phyloP scores from a whole-genome alignment of 2,113 vertebrate species.

The Sinosuthora webbiana region DNA sequence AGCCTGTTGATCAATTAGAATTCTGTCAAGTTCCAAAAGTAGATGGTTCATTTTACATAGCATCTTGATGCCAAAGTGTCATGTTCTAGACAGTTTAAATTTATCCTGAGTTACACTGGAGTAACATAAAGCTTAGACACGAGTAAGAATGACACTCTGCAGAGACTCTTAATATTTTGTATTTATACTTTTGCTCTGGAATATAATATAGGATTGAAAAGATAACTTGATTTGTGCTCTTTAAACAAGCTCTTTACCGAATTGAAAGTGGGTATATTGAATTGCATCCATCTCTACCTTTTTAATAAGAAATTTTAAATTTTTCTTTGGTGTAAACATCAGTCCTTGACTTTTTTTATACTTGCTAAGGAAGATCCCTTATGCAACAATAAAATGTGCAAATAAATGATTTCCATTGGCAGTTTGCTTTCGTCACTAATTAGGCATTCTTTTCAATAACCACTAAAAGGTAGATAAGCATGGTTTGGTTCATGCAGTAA shows the following conservation, averaged over 20 bases:
- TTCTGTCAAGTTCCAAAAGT: conserved; percentile 6
- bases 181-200: background rate
- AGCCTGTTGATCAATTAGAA: conserved; percentile 3
- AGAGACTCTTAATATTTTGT: background rate
- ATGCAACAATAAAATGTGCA: background rate
- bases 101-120: background rate
- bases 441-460: background rate
- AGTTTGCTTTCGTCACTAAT: background rate
- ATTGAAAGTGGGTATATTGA: background rate
- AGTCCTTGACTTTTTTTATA: background rate
- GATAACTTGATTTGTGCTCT: background rate
- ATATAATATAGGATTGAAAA: background rate
- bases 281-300: background rate
- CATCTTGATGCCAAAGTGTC: background rate
- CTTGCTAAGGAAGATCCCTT: background rate
- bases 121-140: background rate
- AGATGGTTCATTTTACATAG: background rate
- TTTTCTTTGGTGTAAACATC: background rate
- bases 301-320: background rate
- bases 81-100: background rate
- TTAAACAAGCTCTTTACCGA: background rate
- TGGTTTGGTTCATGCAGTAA: background rate
- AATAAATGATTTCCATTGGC: background rate
- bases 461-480: background rate
- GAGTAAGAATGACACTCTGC: background rate